These are phyloP conservation scores for Ectemnius continuus DNA, from an alignment of 2,888 invertebrate species.

Conservation along the genomic window DNA sequence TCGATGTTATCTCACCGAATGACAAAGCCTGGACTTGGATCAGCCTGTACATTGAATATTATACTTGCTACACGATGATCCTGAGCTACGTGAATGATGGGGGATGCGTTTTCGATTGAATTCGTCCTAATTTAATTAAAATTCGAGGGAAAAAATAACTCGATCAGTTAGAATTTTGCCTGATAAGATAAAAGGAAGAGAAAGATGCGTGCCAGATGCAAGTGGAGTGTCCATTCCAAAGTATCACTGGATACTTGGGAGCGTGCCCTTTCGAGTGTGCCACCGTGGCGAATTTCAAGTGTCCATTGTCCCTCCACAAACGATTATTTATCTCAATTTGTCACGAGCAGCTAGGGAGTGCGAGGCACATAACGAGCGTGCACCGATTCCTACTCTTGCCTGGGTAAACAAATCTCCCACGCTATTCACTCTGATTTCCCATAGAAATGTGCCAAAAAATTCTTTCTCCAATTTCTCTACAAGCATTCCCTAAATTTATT, in stretches of 20 bases:
- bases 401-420: no score
- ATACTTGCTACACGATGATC: background rate
- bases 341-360: slow-evolving; percentile 46
- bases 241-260: background rate
- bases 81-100: background rate
- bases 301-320: slow-evolving; percentile 70
- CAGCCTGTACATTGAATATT: background rate
- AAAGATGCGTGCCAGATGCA: background rate
- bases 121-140: no score
- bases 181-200: no score
- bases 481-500: no score
- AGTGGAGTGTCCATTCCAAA: background rate
- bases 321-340: slow-evolving; percentile 70
- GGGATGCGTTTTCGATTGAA: background rate
- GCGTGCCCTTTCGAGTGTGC: slow-evolving; percentile 2
- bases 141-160: no score
- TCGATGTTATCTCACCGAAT: slow-evolving; percentile 51
- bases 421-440: no score
- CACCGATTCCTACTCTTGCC: no score
- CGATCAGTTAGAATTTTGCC: no score
- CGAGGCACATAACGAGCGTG: background rate
- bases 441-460: no score
- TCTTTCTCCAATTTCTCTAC: no score
- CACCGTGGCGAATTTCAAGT: slow-evolving; percentile 74
- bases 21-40: background rate